A percentile compares a stretch with the other conserved stretches of the same genome.
phyloP scores from a whole-genome alignment of 35 echinoderm and acorn worm genomes.

The Apostichopus japonicus region DNA sequence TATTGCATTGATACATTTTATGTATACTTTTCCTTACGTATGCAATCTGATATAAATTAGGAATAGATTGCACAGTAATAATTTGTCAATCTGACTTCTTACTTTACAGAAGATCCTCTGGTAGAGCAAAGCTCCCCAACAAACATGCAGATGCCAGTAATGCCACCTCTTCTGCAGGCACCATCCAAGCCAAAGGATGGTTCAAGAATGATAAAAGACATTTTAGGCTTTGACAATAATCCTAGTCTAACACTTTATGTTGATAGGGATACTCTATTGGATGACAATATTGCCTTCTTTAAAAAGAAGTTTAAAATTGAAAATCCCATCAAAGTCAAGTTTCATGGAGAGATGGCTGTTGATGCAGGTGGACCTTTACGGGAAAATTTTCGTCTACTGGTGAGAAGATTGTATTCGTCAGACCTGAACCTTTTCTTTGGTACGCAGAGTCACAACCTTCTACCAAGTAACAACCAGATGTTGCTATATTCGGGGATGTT shows the following conservation, averaged over 20 bases:
- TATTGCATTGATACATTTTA: too few relatives aligned
- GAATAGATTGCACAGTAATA: too few relatives aligned
- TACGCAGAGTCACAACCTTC: neutral
- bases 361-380: neutral
- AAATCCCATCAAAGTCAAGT: neutral
- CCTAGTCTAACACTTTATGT: neutral
- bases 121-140: too few relatives aligned
- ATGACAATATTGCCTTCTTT: constrained; percentile 20
- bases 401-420: neutral
- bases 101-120: too few relatives aligned
- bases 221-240: neutral
- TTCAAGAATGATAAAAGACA: neutral
- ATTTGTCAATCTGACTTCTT: too few relatives aligned
- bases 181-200: neutral
- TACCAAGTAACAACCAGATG: constrained; percentile 32
- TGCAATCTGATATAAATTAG: too few relatives aligned
- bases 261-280: neutral
- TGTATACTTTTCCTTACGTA: too few relatives aligned
- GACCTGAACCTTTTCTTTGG: neutral
- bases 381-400: constrained; percentile 6
- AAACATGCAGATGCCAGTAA: neutral
- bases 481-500: neutral
- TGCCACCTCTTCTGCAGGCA: neutral
- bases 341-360: neutral
- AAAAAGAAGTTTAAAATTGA: neutral